Evolutionary conservation across 1,140 invertebrate genomes (phyloP), one percentile per base, ranked within the genome.

Genomic region (Bombyx mandarina): DNA sequence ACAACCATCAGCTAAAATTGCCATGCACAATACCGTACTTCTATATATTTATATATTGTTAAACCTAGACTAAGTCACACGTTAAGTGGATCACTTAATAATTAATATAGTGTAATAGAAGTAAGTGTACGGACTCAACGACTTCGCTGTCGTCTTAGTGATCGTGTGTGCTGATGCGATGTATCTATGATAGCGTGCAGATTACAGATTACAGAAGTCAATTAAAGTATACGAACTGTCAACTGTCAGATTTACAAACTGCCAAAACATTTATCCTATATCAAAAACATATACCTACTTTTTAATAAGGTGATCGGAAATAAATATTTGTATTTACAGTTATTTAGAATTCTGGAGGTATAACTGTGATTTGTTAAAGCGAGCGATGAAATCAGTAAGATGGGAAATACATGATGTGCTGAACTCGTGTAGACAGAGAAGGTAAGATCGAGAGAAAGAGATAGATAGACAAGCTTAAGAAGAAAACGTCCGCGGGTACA

Each of bases 1-100:
- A 83, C 80, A 86, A 86, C 80, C 77, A 69, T 81, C 77, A 83
- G 71, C 82, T 86, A 86, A 67, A 79, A 76, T 67, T 78, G 80
- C 77, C 82, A 86, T 86, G 82, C 82, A 81, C 79, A 75, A 80
- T 43, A 65, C 64, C 77, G 72, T 72, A 77, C 68, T 77, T 82
- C 80, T 73, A 70, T 42, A n/a, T 49, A 52, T 52, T 52, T 35
- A 42, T 42, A 52, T 52, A 42, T 35, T 66, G 53, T 35, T 58
- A 61, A 10, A 47, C 44, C 59, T 60, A 60, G 45, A 43, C 82
- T 86, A 86, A 69, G 26, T 72, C 80, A 85, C 82, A 83, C 76
- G 71, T 83, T 83, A 77, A 83, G 80, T 82, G 80, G 83, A 80
- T 60, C 65, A 74, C 66, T 72, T 77, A 63, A 35, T 71, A 75